Evolutionary conservation across 2,888 invertebrate species (phyloP).

Genomic region (Parthenolecanium corni): DNA sequence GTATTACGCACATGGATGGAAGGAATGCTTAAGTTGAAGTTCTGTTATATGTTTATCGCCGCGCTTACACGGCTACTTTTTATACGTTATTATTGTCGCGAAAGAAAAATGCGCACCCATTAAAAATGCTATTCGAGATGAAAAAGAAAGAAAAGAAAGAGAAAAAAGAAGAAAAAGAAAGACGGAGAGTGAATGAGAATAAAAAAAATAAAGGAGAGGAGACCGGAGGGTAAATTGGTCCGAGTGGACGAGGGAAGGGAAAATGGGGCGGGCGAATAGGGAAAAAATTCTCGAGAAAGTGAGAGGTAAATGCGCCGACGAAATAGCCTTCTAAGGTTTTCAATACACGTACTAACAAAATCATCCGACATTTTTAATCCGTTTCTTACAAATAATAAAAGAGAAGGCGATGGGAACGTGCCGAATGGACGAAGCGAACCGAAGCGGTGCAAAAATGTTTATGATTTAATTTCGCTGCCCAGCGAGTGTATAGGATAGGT

Average conservation of each 20-base stretch:
- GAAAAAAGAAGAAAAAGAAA: background rate
- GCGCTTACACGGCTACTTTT: slow-evolving; percentile 28
- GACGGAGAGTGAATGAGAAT: background rate
- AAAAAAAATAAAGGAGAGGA: background rate
- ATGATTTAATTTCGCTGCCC: no score
- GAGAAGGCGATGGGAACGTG: background rate
- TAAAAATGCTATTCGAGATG: slow-evolving; percentile 20
- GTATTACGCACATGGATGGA: no score
- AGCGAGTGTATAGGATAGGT: no score
- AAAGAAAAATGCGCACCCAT: slow-evolving; percentile 27
- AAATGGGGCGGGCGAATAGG: background rate
- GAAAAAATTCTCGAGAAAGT: no score
- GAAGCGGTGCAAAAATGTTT: no score
- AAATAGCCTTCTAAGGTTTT: slow-evolving; percentile 26
- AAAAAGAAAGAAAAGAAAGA: background rate
- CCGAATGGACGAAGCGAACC: no score
- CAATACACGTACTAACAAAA: slow-evolving; percentile 26
- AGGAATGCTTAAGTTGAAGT: slow-evolving; percentile 7
- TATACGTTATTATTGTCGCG: slow-evolving; percentile 26
- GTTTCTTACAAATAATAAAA: slow-evolving; percentile 15
- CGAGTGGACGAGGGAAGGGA: no score
- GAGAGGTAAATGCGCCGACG: no score
- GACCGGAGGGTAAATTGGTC: background rate
- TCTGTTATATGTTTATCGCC: slow-evolving; percentile 26
- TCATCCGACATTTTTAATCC: slow-evolving; percentile 27